phyloP scores from a whole-genome alignment of 2,113 vertebrate genomes.

The Cyrtonyx montezumae region DNA sequence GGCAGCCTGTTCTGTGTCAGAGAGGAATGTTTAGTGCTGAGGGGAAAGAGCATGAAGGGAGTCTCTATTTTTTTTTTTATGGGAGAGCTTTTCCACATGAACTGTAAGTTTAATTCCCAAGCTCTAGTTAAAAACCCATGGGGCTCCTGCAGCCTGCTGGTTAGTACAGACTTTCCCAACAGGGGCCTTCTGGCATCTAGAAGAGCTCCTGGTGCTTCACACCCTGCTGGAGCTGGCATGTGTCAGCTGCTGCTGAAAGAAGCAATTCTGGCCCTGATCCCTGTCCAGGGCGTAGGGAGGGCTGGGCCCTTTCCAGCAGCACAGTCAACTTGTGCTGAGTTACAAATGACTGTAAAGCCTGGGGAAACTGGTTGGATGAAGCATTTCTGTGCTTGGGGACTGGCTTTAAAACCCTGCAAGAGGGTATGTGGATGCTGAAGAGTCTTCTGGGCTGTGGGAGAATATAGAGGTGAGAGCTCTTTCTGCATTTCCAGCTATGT shows the following conservation, averaged over 20 bases:
- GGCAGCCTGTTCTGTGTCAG: not conserved
- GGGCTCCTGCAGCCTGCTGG: not conserved
- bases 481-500: not conserved
- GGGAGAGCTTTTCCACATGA: not conserved
- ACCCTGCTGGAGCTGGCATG: not conserved
- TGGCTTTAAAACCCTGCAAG: not conserved
- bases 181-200: not conserved
- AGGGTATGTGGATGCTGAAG: not conserved
- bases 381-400: not conserved
- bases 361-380: not conserved
- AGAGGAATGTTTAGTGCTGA: not conserved
- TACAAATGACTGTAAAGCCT: not conserved
- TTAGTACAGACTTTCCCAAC: not conserved
- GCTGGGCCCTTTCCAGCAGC: not conserved
- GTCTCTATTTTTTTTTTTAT: not conserved
- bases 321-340: not conserved
- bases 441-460: not conserved
- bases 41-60: not conserved
- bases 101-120: not conserved
- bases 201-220: not conserved
- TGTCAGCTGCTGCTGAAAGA: constrained; percentile 29
- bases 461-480: not conserved
- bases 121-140: not conserved
- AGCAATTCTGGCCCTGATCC: constrained; percentile 1
- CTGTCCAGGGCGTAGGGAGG: not conserved